phyloP scores from a whole-genome alignment of 2,113 vertebrate species.

The Madoqua kirkii region DNA sequence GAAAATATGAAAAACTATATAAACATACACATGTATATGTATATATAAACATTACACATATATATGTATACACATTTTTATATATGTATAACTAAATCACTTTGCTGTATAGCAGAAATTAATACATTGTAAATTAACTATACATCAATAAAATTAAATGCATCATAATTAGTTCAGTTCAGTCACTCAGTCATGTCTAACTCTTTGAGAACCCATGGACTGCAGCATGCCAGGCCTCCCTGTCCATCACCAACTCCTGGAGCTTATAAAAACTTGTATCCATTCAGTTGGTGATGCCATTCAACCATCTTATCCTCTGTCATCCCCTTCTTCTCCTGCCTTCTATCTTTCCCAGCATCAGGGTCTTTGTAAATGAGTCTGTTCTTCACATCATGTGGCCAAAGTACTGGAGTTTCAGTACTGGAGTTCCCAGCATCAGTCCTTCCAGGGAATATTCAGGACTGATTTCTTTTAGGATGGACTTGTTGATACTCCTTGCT shows the following conservation, averaged over 20 bases:
- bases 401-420: not conserved
- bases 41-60: not conserved
- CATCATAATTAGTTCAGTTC: not conserved
- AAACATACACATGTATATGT: not conserved
- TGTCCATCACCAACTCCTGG: not conserved
- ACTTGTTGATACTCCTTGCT: not conserved
- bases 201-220: not conserved
- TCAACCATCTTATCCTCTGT: not conserved
- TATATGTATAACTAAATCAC: not conserved
- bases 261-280: not conserved
- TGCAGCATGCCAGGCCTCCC: not conserved
- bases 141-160: not conserved
- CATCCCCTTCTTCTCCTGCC: rapidly evolving
- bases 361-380: not conserved
- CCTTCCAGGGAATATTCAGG: not conserved
- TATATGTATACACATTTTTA: not conserved
- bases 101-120: not conserved
- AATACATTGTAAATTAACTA: not conserved
- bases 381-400: not conserved
- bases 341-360: not conserved
- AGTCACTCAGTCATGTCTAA: not conserved
- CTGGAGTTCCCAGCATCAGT: not conserved
- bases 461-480: not conserved
- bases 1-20: not conserved
- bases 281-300: not conserved